Percentiles rank a stretch among this genome's conserved stretches.
Conservation (phyloP, 2,888 invertebrate species). For the Diogma glabrata region DNA sequence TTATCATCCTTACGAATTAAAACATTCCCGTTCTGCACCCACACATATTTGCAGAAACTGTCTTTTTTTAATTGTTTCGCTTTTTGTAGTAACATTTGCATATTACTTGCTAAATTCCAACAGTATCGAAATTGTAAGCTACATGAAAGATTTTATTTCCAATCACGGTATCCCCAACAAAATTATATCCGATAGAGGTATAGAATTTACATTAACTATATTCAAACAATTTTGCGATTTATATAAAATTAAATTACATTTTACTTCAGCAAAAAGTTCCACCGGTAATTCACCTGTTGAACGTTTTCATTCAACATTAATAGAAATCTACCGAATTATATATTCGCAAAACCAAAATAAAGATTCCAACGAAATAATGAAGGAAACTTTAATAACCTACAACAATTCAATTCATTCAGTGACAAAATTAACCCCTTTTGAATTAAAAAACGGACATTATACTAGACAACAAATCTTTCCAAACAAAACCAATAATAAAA, state of each 20-base stretch:
- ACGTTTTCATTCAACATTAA: conserved; percentile 17
- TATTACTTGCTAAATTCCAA: neutral
- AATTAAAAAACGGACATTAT: too few relatives aligned
- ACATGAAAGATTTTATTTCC: neutral
- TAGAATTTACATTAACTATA: conserved; percentile 10
- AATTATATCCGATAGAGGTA: neutral
- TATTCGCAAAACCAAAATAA: conserved; percentile 13
- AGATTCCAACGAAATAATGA: conserved; percentile 15
- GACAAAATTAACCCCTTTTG: too few relatives aligned
- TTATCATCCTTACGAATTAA: too few relatives aligned
- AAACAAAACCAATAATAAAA: too few relatives aligned
- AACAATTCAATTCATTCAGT: conserved; percentile 15
- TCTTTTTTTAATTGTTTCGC: too few relatives aligned
- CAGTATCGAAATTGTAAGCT: neutral
- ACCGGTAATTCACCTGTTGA: conserved; percentile 17
- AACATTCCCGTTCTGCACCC: too few relatives aligned
- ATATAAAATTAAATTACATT: conserved; percentile 13
- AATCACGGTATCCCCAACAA: neutral
- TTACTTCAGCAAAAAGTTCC: conserved; percentile 16
- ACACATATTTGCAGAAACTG: too few relatives aligned
- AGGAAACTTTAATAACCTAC: conserved; percentile 9
- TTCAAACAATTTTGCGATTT: conserved; percentile 18
- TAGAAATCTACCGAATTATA: conserved; percentile 20
- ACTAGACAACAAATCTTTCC: too few relatives aligned
- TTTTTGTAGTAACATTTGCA: too few relatives aligned